Percentiles rank a stretch among this genome's conserved stretches.
phyloP scores from a whole-genome alignment of 30 jellyfish, hydroid and myxozoan genomes.

The Aurelia sp. region DNA sequence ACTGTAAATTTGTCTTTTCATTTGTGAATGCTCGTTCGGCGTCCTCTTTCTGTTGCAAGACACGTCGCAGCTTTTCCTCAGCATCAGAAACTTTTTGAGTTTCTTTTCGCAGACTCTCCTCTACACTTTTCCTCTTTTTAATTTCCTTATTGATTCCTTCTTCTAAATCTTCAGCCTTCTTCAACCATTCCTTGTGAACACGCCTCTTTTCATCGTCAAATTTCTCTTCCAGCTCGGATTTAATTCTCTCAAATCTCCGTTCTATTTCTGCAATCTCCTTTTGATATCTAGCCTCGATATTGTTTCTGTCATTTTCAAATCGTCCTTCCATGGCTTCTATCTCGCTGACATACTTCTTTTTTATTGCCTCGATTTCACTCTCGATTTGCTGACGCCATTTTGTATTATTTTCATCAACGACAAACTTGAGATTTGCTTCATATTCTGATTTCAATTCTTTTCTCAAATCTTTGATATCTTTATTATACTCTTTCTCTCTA shows the following conservation, averaged over 20 bases:
- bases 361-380: slow-evolving; percentile 49
- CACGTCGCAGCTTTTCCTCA: slow-evolving; percentile 77
- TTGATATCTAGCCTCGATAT: slow-evolving; percentile 48
- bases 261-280: slow-evolving; percentile 74
- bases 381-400: slow-evolving; percentile 54
- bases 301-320: slow-evolving; percentile 52
- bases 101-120: slow-evolving; percentile 76
- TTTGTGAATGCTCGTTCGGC: slow-evolving; percentile 69
- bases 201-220: slow-evolving; percentile 84
- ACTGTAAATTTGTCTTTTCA: slow-evolving; percentile 79
- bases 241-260: slow-evolving; percentile 57
- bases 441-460: slow-evolving; percentile 54
- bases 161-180: slow-evolving; percentile 65
- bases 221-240: slow-evolving; percentile 75
- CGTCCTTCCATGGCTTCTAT: slow-evolving; percentile 56
- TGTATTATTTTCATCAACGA: slow-evolving; percentile 32
- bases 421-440: slow-evolving; percentile 35
- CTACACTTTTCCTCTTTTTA: slow-evolving; percentile 56
- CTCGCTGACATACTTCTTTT: slow-evolving; percentile 29
- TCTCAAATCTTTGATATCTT: slow-evolving; percentile 37
- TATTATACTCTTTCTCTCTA: slow-evolving; percentile 15
- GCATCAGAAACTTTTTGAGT: slow-evolving; percentile 27
- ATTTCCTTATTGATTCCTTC: slow-evolving; percentile 56
- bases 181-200: slow-evolving; percentile 65
- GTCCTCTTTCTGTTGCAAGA: slow-evolving; percentile 64